Evolutionary conservation across 2,113 vertebrate species (phyloP), one percentile per base, ranked within the genome.

Genomic region (Dasyornis broadbenti): DNA sequence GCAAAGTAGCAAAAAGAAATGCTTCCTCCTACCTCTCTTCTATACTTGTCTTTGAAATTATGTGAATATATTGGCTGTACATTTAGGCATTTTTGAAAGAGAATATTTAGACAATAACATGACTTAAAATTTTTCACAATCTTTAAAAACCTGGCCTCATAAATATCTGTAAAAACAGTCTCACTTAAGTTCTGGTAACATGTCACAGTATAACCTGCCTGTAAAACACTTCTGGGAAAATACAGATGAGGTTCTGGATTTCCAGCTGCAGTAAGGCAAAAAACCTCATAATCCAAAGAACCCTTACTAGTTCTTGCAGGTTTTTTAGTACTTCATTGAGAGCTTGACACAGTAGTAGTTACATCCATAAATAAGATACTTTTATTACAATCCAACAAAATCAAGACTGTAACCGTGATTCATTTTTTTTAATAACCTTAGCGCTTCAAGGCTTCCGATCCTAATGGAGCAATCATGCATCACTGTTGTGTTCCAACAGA

Each of bases 361-460:
- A 91, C 79, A 96, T 80, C 69, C 59, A 72, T 90, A 97, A 92
- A 77, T 85, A 89, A 57, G 65, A 52, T 92, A 94, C 87, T 95
- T 97, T 97, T 95, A 91, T 88, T 88, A 78, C 53, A 94, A 97
- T 89, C 86, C 93, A 97, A 95, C 95, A 96, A 97, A 98, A 97
- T 93, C 91, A 95, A 94, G 93, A 92, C 84, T 80, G 45, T 85
- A 96, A 87, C 77, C 40, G 45, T 96, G 97, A 98, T 98, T 97
- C 93, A 96, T 96, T 96, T 96, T 93, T 94, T 93, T 97, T 93
- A 98, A 98, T 98, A 98, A 97, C 90, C 85, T 95, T 90, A 88
- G 89, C 94, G 93, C 94, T 97, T 96, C 91, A 93, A 94, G 78
- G 92, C 91, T 96, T 90, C 92, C 24, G 7, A 85, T 96, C 97